Conservation (phyloP, 2,888 invertebrate genomes). For the Pteria penguin region DNA sequence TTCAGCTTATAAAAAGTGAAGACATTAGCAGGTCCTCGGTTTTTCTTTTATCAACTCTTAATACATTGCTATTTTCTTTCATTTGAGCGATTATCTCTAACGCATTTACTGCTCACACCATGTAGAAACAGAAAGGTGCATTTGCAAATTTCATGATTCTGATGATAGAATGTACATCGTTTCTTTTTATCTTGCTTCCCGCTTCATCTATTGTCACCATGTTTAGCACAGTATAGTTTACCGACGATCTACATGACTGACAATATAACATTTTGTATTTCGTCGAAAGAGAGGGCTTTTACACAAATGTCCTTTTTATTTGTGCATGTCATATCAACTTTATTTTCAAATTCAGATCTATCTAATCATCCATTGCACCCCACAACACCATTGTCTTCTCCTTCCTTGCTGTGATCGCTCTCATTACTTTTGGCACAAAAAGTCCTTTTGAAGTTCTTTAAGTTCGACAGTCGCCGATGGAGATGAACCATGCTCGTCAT, state of each 20-base stretch:
- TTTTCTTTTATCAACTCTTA: slow-evolving; percentile 5
- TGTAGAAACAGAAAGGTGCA: not conserved
- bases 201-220: not conserved
- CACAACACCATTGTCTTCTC: not conserved
- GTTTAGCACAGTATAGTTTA: not conserved
- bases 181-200: slow-evolving; percentile 8
- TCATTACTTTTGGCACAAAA: not conserved
- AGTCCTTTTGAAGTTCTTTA: not conserved
- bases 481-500: no score
- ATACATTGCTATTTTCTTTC: not conserved
- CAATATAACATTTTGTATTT: not conserved
- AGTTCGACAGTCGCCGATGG: no score
- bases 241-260: not conserved
- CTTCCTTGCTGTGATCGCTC: not conserved
- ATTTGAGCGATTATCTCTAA: not conserved
- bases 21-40: not conserved
- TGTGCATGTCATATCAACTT: not conserved
- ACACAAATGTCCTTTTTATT: not conserved
- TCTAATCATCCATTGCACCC: not conserved
- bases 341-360: not conserved
- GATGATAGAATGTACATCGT: not conserved
- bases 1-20: slow-evolving; percentile 5
- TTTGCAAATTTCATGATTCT: not conserved
- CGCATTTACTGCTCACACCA: not conserved
- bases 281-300: not conserved